phyloP scores from a whole-genome alignment of 1,140 invertebrate species.

The Bombus picipes region DNA sequence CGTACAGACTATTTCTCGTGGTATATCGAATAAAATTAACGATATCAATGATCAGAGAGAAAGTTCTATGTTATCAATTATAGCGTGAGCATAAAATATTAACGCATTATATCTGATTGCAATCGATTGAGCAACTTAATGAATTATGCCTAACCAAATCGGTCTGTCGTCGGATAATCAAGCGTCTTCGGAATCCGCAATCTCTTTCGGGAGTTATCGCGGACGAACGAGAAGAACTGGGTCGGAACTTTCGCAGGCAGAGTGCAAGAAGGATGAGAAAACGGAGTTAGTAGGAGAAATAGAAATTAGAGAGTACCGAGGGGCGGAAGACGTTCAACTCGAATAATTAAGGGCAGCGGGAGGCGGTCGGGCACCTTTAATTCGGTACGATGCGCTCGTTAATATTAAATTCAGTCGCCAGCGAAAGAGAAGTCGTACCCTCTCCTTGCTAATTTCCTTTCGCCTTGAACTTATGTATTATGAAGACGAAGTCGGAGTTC shows the following conservation, averaged over 20 bases:
- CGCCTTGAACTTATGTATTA: conserved; percentile 28
- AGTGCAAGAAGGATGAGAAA: not conserved
- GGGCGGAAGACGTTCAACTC: conserved; percentile 46
- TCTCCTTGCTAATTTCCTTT: conserved; percentile 36
- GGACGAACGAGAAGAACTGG: not conserved
- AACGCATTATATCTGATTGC: not conserved
- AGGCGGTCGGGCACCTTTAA: conserved; percentile 41
- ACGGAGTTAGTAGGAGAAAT: conserved; percentile 52
- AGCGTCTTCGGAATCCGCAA: conserved; percentile 31
- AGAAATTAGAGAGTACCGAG: conserved; percentile 55
- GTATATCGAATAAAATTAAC: too few relatives aligned
- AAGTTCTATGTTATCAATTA: not conserved
- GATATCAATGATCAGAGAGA: too few relatives aligned
- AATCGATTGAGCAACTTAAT: not conserved
- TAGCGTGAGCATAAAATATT: not conserved
- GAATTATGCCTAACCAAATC: conserved; percentile 7
- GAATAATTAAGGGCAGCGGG: conserved; percentile 52
- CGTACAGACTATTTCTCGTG: too few relatives aligned
- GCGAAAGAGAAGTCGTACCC: not conserved
- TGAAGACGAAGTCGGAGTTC: conserved; percentile 14
- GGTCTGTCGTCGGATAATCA: conserved; percentile 11
- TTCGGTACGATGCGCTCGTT: conserved; percentile 55
- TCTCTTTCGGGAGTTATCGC: conserved; percentile 30
- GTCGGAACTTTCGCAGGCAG: conserved; percentile 11
- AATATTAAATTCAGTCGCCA: conserved; percentile 59